These are phyloP conservation scores for Notamacropus eugenii DNA, from an alignment of 2,797 vertebrate species.

Conservation along the genomic window DNA sequence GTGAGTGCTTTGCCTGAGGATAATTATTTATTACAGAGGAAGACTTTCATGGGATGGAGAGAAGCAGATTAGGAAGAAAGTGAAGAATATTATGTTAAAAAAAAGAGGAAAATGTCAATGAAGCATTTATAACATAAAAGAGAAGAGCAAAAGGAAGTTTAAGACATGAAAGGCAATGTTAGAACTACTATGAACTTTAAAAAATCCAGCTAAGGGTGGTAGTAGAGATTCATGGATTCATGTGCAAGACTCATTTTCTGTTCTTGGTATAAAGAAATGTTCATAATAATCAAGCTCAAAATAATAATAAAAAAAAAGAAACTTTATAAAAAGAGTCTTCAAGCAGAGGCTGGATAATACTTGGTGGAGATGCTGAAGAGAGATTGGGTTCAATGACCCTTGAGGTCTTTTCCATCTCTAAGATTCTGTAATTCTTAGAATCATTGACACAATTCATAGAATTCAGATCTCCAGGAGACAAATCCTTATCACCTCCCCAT, in stretches of 20 bases:
- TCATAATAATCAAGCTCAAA: not conserved
- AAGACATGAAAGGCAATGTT: not conserved
- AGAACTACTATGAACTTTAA: not conserved
- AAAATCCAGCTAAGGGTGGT: not conserved
- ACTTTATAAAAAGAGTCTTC: not conserved
- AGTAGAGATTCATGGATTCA: not conserved
- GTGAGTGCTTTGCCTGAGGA: not conserved
- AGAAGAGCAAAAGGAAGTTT: not conserved
- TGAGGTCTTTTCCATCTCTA: not conserved
- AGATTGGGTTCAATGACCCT: not conserved
- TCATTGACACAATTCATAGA: not conserved
- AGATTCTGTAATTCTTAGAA: not conserved
- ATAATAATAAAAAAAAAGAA: not conserved
- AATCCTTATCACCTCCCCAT: not conserved
- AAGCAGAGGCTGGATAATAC: not conserved
- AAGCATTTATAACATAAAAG: not conserved
- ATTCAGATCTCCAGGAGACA: not conserved
- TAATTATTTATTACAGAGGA: not conserved
- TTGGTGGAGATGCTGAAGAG: not conserved
- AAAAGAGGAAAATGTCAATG: not conserved
- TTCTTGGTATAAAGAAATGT: not conserved
- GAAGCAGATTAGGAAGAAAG: not conserved
- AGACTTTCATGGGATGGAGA: not conserved
- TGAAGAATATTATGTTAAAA: not conserved
- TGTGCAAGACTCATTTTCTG: not conserved